Percentiles rank a stretch among this genome's conserved stretches.
These are phyloP conservation scores for Odontesthes bonariensis DNA, from an alignment of 2,113 vertebrate species.

Conservation along the genomic window DNA sequence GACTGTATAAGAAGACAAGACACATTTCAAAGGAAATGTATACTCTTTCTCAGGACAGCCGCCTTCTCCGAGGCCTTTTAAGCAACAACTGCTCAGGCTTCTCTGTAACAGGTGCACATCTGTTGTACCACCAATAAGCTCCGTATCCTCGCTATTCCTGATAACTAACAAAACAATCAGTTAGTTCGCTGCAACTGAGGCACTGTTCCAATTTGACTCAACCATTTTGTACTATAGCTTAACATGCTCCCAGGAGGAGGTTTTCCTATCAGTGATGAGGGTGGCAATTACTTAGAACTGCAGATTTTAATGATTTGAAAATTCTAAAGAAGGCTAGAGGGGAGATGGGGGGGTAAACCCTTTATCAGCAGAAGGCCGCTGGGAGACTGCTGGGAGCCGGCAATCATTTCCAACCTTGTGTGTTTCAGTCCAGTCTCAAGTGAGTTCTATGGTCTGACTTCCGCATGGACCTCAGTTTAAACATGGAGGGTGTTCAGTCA, in stretches of 20 bases:
- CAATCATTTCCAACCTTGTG: slow-evolving; percentile 3
- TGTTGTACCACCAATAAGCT: background rate
- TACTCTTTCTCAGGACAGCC: too few species aligned
- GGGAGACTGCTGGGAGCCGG: slow-evolving; percentile 17
- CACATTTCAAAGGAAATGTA: too few species aligned
- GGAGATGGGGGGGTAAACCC: slow-evolving; percentile 27
- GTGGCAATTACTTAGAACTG: slow-evolving; percentile 5
- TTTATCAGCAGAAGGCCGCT: slow-evolving; percentile 37
- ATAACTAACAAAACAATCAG: slow-evolving; percentile 18
- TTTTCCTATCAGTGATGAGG: slow-evolving; percentile 7
- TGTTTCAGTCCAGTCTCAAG: slow-evolving; percentile 20
- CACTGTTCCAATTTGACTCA: slow-evolving; percentile 18
- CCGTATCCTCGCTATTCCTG: background rate
- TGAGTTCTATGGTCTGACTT: slow-evolving; percentile 3
- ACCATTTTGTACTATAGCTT: slow-evolving; percentile 23
- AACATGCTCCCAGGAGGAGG: slow-evolving; percentile 5
- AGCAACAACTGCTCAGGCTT: background rate
- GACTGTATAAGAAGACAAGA: too few species aligned
- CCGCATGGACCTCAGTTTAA: background rate
- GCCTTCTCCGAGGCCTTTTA: background rate
- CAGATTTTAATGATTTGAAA: slow-evolving; percentile 50
- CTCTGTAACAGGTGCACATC: slow-evolving; percentile 3
- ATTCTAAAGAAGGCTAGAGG: slow-evolving; percentile 52
- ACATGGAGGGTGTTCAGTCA: background rate
- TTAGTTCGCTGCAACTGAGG: slow-evolving; percentile 2